Conservation (phyloP, 1,140 invertebrate genomes). For the Drosophila lacteicornis region DNA sequence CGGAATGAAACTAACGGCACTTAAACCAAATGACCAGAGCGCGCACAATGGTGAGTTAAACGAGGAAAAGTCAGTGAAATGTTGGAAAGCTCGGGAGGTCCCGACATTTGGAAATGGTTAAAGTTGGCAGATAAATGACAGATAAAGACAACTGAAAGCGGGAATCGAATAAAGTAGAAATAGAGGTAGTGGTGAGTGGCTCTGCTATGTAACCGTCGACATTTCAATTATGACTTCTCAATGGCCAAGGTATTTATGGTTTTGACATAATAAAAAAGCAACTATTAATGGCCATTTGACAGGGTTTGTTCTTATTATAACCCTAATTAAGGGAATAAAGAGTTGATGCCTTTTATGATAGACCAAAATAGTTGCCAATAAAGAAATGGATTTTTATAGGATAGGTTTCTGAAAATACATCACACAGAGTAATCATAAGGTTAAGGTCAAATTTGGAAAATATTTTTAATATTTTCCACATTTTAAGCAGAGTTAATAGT, state of each 20-base stretch:
- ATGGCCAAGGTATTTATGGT: conserved; percentile 1
- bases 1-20: conserved; percentile 61
- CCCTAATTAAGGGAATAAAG: neutral
- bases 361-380: neutral
- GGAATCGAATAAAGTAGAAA: conserved; percentile 24
- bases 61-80: conserved; percentile 41
- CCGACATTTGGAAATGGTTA: conserved; percentile 28
- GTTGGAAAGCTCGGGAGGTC: neutral
- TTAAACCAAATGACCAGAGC: conserved; percentile 60
- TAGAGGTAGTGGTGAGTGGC: neutral
- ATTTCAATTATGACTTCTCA: conserved; percentile 14
- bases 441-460: too few relatives aligned
- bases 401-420: neutral
- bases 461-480: too few relatives aligned
- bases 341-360: too few relatives aligned
- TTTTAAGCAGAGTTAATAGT: too few relatives aligned
- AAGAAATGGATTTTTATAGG: neutral
- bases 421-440: neutral
- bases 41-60: conserved; percentile 54
- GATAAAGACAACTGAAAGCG: conserved; percentile 24
- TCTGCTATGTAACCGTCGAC: conserved; percentile 2
- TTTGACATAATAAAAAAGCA: conserved; percentile 5
- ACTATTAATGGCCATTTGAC: neutral
- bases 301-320: neutral
- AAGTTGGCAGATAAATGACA: conserved; percentile 47